Evolutionary conservation across 2,888 invertebrate species (phyloP).

Genomic region (Harpagoxenus sublaevis): DNA sequence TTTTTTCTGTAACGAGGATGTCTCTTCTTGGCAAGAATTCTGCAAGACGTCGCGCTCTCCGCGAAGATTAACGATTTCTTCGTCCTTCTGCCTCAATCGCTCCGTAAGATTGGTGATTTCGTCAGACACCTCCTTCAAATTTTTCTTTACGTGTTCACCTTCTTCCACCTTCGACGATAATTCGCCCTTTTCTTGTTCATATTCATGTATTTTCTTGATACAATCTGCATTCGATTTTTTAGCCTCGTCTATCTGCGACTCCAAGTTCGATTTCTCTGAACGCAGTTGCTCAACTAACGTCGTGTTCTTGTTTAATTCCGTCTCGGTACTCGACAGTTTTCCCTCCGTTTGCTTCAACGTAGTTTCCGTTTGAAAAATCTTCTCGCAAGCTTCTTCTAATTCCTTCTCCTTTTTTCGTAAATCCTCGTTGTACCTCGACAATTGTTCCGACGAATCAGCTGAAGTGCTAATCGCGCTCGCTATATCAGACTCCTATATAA

Average conservation of each 20-base stretch:
- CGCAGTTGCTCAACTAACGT: constrained; percentile 69
- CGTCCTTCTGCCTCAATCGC: constrained; percentile 73
- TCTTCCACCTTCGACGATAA: constrained; percentile 65
- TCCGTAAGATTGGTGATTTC: constrained; percentile 81
- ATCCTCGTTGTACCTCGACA: constrained; percentile 85
- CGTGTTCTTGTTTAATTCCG: constrained; percentile 72
- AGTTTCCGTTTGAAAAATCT: constrained; percentile 76
- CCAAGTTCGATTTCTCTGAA: constrained; percentile 71
- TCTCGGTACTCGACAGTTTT: constrained; percentile 70
- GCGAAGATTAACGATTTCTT: constrained; percentile 64
- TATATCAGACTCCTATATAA: constrained; percentile 87
- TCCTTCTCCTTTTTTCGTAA: constrained; percentile 84
- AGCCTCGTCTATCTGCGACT: constrained; percentile 70
- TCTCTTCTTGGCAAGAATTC: constrained; percentile 76
- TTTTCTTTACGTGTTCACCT: constrained; percentile 86
- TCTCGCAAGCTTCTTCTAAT: constrained; percentile 80
- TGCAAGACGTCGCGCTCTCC: constrained; percentile 81
- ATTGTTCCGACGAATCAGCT: constrained; percentile 87
- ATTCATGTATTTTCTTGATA: constrained; percentile 60
- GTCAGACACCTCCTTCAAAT: constrained; percentile 86
- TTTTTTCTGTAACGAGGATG: constrained; percentile 72
- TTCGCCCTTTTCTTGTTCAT: constrained; percentile 71
- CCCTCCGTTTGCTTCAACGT: constrained; percentile 71
- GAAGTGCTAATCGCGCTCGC: constrained; percentile 88
- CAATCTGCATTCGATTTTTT: constrained; percentile 71